These are phyloP conservation scores for Troilus luridus DNA, from an alignment of 2,888 invertebrate genomes.

Conservation along the genomic window DNA sequence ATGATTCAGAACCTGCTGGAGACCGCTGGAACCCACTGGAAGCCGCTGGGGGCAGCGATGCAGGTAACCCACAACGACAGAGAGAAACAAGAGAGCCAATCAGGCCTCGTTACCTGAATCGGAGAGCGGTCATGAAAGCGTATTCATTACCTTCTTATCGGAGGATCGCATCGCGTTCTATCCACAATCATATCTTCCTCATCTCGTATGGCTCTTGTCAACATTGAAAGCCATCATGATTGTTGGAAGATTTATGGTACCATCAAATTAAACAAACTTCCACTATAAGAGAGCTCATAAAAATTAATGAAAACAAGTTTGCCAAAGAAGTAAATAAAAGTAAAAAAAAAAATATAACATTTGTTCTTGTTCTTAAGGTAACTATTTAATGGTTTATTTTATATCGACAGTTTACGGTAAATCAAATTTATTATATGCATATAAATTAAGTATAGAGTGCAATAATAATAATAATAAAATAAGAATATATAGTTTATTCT, in stretches of 20 bases:
- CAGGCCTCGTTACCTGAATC: background rate
- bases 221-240: background rate
- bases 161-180: background rate
- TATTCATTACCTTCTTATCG: background rate
- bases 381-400: too few relatives aligned
- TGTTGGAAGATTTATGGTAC: background rate
- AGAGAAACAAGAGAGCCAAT: slow-evolving; percentile 23
- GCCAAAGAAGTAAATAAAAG: too few relatives aligned
- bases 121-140: background rate
- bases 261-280: background rate
- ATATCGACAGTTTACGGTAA: too few relatives aligned
- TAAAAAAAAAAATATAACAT: too few relatives aligned
- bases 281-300: background rate
- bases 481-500: too few relatives aligned
- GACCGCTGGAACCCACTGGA: background rate
- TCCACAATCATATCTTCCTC: background rate
- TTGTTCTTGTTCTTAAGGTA: too few relatives aligned
- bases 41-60: background rate
- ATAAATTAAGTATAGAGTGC: too few relatives aligned
- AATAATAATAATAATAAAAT: too few relatives aligned
- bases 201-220: background rate
- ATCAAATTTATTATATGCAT: too few relatives aligned
- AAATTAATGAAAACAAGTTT: too few relatives aligned
- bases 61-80: background rate
- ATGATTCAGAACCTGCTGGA: background rate